A percentile compares a stretch with the other conserved stretches of the same genome.
Conservation (phyloP, 30 jellyfish, hydroid and myxozoan species). For the Aurelia sp. region DNA sequence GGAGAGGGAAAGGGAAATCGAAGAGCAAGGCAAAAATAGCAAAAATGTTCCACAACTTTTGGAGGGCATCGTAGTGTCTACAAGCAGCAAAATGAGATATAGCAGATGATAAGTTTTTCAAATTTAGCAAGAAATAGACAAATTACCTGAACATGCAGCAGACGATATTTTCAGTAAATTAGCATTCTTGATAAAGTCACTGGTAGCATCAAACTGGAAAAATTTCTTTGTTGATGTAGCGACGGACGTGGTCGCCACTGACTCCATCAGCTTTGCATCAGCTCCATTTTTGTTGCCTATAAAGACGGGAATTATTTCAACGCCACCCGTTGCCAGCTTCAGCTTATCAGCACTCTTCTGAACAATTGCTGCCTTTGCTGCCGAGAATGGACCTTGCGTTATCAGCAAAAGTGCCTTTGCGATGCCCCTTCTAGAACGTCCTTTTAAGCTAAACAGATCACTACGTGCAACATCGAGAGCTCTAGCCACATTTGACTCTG, state of each 20-base stretch:
- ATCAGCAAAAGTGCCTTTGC: conserved; percentile 81
- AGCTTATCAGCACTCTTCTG: conserved; percentile 71
- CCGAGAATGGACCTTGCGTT: conserved; percentile 71
- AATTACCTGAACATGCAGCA: conserved; percentile 87
- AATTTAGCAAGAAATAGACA: neutral
- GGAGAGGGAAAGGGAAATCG: no score
- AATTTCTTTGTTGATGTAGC: conserved; percentile 13
- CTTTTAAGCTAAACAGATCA: conserved; percentile 81
- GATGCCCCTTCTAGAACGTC: conserved; percentile 79
- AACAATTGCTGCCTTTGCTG: conserved; percentile 23
- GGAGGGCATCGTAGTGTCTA: neutral
- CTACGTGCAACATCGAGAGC: conserved; percentile 53
- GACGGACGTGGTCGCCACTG: conserved; percentile 55
- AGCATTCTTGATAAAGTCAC: conserved; percentile 51
- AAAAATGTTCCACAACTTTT: no score
- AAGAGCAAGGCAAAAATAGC: no score
- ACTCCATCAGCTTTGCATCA: conserved; percentile 41
- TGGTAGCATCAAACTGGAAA: conserved; percentile 50
- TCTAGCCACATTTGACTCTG: conserved; percentile 52
- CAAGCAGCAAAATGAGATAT: neutral
- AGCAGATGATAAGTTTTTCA: neutral
- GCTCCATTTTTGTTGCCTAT: conserved; percentile 72
- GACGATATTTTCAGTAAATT: conserved; percentile 64
- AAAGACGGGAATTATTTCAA: conserved; percentile 66
- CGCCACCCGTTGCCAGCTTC: conserved; percentile 75